Evolutionary conservation across 2,797 vertebrate genomes (phyloP), one percentile per base, ranked within the genome.

Genomic region (Xenopus petersii): DNA sequence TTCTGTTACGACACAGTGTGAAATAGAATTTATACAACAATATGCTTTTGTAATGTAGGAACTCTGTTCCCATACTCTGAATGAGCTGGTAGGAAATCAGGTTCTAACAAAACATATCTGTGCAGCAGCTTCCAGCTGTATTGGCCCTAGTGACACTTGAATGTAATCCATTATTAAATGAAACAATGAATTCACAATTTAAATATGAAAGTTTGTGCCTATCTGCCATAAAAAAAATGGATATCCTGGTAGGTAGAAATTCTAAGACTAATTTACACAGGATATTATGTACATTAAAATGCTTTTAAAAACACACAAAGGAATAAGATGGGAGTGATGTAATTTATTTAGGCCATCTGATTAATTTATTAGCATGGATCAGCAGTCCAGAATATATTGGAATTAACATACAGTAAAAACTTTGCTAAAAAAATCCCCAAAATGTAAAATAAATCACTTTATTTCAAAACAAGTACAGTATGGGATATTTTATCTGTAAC

Each of bases 151-250:
- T 67, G 24, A 36, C 55, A 33, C n/a, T 21, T 11, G 63, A 70
- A 75, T 79, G 12, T 64, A 70, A 75, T 79, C 77, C 78, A 88
- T 12, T 15, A 12, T 2, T 15, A 51, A 51, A 51, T 51, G 49
- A 51, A 51, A 15, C 78, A 83, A 82, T 64, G 30, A 47, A 84
- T 83, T 83, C 75, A 82, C 82, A 74, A 74, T 80, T 83, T 83
- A 84, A 89, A 84, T 85, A 81, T 87, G 61, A 77, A 78, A 42
- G 73, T 83, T 77, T 62, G 26, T 30, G 26, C 26, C 6, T 68
- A 63, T 75, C 75, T 82, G 77, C 82, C 77, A 42, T 42, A 2
- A 42, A 42, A 42, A 30, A 42, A 36, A 36, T 36, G 33, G 6
- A 36, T 36, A 6, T 36, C 33, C 33, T 36, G 33, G 33, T 26